Base-by-base conservation (phyloP, 2,113 vertebrate genomes). In the Passerina amoena region DNA sequence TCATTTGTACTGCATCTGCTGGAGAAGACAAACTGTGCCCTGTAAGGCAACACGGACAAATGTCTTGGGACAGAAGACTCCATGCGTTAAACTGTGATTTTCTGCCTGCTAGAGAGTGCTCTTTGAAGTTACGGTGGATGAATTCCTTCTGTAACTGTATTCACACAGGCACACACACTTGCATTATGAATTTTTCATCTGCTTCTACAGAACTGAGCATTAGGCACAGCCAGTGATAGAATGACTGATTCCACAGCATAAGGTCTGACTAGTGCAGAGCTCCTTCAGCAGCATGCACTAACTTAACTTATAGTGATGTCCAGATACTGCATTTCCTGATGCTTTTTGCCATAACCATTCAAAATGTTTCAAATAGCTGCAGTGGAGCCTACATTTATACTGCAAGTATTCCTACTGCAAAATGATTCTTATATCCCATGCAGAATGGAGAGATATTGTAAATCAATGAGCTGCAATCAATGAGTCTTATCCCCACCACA, bases 101-200 rank as follows among this genome's bases (percentile, higher is more conserved):
- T 96, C 76, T 96, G 88, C 80, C 75, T 54, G 59, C 68, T 88
- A 60, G 47, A 92, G 42, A 90, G 64, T 44, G 66, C 48, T 82
- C 69, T 95, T 60, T 79, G 89, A 94, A 94, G 81, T 76, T 45
- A 48, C 57, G 53, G 37, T 0, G 0, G 56, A 64, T 60, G 37
- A 76, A 89, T 85, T 91, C 83, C 77, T 86, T 64, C 72, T 60
- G 61, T 57, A 91, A 82, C 33, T 68, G 69, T 71, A 82, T 51
- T 89, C 69, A 84, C 56, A 79, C 44, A 64, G 68, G 61, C 20
- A 0, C 51, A 64, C 6, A 9, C 37, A 20, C 40, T 70, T 47
- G 35, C 47, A 64, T 40, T 57, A 86, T 23, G 37, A 60, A 44
- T 70, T 95, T 69, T 70, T 80, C 79, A 63, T 51, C 69, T 53